These are phyloP conservation scores for Vulpes lagopus DNA, from an alignment of 2,113 vertebrate genomes.

Conservation along the genomic window DNA sequence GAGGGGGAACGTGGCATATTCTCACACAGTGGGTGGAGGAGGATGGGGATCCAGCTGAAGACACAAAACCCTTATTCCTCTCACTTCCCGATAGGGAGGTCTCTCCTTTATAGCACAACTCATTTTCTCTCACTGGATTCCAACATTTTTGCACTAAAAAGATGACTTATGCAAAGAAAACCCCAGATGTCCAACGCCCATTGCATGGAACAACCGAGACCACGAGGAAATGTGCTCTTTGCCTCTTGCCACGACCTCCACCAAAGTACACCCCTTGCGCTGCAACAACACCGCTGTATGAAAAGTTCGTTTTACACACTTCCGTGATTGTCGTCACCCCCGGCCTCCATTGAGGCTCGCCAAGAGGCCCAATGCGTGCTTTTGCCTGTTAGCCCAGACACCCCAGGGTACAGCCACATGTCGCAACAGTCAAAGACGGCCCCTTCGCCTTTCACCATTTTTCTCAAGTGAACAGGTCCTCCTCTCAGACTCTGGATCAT, in stretches of 20 bases:
- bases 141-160: neutral
- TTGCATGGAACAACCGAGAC: neutral
- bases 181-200: neutral
- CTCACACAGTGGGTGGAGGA: neutral
- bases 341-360: neutral
- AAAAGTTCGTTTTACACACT: slow-evolving; percentile 38
- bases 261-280: neutral
- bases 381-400: neutral
- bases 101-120: neutral
- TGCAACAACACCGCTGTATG: neutral
- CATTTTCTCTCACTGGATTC: neutral
- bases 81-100: neutral
- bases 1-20: neutral
- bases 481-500: neutral
- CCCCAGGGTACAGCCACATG: neutral
- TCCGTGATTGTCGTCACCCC: neutral
- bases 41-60: neutral
- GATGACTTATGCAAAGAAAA: neutral
- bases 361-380: neutral
- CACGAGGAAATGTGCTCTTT: neutral
- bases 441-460: slow-evolving; percentile 50
- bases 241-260: neutral
- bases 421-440: neutral
- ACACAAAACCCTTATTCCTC: neutral
- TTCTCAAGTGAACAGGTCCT: slow-evolving; percentile 11